Evolutionary conservation across 1,140 invertebrate genomes (phyloP).

Genomic region (Himalopsyche phryganea): DNA sequence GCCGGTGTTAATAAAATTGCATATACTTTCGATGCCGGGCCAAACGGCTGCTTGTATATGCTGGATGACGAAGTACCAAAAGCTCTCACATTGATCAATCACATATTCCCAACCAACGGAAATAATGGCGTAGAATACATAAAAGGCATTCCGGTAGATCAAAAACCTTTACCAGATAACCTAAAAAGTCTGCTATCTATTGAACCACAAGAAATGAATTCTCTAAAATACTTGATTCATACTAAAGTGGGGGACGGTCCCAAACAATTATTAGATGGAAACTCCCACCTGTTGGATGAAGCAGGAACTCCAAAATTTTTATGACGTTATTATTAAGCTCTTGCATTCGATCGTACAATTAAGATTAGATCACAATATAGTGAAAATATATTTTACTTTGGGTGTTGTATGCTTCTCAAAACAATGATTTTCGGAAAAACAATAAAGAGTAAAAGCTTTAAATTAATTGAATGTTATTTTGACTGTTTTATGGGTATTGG

Average conservation of each 20-base stretch:
- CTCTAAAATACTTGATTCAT: slow-evolving; percentile 80
- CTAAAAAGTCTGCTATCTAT: slow-evolving; percentile 40
- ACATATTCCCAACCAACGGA: slow-evolving; percentile 66
- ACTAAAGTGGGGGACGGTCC: slow-evolving; percentile 76
- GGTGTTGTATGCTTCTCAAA: too few relatives aligned
- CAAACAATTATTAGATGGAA: slow-evolving; percentile 44
- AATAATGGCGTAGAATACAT: slow-evolving; percentile 50
- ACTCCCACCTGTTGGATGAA: slow-evolving; percentile 56
- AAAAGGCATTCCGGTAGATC: slow-evolving; percentile 52
- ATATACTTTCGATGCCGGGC: slow-evolving; percentile 97
- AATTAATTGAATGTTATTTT: too few relatives aligned
- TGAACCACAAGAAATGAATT: slow-evolving; percentile 49
- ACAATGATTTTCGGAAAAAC: too few relatives aligned
- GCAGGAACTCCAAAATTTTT: slow-evolving; percentile 47
- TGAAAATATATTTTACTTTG: too few relatives aligned
- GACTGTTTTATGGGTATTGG: too few relatives aligned
- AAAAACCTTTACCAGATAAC: slow-evolving; percentile 36
- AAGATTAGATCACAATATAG: too few relatives aligned
- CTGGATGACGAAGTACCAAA: slow-evolving; percentile 71
- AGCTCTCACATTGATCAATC: slow-evolving; percentile 63
- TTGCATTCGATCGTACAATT: too few relatives aligned
- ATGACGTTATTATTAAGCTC: slow-evolving; percentile 18
- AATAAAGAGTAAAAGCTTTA: too few relatives aligned
- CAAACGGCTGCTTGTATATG: slow-evolving; percentile 91
- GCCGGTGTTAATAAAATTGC: slow-evolving; percentile 66